Base-by-base conservation (phyloP, 2,113 vertebrate genomes). In the Uropsilus gracilis region DNA sequence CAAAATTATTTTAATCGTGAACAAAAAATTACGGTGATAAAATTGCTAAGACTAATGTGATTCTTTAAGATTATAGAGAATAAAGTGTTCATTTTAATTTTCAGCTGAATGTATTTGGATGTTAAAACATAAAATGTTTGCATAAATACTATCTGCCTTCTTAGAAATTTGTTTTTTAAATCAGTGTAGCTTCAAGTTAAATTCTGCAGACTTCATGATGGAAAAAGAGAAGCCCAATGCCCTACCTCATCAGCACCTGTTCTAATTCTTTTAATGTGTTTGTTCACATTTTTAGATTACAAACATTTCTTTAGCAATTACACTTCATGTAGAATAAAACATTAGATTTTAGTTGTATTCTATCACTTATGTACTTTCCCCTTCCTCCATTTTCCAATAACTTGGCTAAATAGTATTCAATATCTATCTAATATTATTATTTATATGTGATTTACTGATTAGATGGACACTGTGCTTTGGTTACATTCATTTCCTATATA, bases 51-150 rank as follows among this genome's bases (percentile, higher is more conserved):
- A 34, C 11, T 57, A 69, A 80, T 39, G 6, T 0, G 53, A 39
- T 91, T 95, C n/a, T 64, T 69, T 37, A 96, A 83, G 63, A 78
- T 16, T 1, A 61, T 72, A 44, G 8, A 82, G 39, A 64, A 50
- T 0, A 46, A 72, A 72, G 37, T 1, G 28, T 1, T 59, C 85
- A 22, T 82, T 92, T 39, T 90, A 13, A 89, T 77, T 81, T 83
- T 57, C 91, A 71, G 8, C 83, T 75, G 69, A 55, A 89, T 59
- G 39, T 48, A 68, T 80, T 90, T 86, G 32, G 16, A 28, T 78
- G 24, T 64, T 77, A 78, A 66, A 69, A 72, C 13, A 76, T 12
- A 75, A 37, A 87, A 82, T 59, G 8, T 46, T 86, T 92, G 9
- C 24, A 81, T 91, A 55, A 32, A 46, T 90, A n/a, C 7, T 66